phyloP scores from a whole-genome alignment of 1,140 invertebrate species.

The Cherax quadricarinatus region DNA sequence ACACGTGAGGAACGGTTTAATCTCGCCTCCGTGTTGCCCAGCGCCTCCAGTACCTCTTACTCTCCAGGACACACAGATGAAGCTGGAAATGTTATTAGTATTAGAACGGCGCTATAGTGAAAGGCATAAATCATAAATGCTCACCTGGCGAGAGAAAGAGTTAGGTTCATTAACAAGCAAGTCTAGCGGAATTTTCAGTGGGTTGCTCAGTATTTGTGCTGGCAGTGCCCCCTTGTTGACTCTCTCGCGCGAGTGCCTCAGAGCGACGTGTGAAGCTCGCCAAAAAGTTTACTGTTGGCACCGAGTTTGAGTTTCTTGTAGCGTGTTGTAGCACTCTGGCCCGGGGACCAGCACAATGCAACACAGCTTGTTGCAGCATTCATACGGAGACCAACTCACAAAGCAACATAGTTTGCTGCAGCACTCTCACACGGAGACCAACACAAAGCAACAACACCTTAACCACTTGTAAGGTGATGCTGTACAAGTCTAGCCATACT shows the following conservation, averaged over 20 bases:
- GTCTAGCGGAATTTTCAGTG: slow-evolving; percentile 66
- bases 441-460: background rate
- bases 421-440: too few species aligned
- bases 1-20: slow-evolving; percentile 59
- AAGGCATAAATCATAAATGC: background rate
- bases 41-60: background rate
- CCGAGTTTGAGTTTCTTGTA: slow-evolving; percentile 10
- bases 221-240: slow-evolving; percentile 67
- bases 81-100: background rate
- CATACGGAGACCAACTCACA: too few species aligned
- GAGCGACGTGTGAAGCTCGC: slow-evolving; percentile 68
- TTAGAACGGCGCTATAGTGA: background rate
- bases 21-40: slow-evolving; percentile 7
- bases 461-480: background rate
- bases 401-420: too few species aligned
- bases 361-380: too few species aligned
- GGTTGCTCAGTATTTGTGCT: slow-evolving; percentile 69
- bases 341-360: background rate
- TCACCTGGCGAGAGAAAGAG: slow-evolving; percentile 49
- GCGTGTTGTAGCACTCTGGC: background rate
- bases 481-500: slow-evolving; percentile 5
- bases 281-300: slow-evolving; percentile 63
- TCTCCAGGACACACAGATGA: background rate
- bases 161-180: slow-evolving; percentile 64
- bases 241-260: slow-evolving; percentile 63